Base-by-base conservation (phyloP, 2,888 invertebrate species). In the Phoronis australis region DNA sequence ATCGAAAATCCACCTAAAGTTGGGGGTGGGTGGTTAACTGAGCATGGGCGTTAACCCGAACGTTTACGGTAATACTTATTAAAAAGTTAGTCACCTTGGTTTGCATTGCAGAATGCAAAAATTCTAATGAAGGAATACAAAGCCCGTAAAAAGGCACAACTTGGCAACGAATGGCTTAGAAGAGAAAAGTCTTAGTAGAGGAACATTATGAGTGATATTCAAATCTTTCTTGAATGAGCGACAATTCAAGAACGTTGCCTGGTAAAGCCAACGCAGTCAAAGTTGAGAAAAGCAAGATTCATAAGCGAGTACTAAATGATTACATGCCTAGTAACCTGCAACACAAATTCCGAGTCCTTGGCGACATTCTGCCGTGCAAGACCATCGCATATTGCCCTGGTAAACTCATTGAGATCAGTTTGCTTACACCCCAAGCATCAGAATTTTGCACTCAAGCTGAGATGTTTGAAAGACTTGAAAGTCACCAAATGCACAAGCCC, bases 241-340 rank as follows among this genome's bases (percentile, higher is more conserved):
- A 51, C 42, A 54, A 51, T 37, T 51, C 50, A 9, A 24, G 45
- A 18, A 26, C 43, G 12, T 22, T 49, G n/a, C 54, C 49, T 4
- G 52, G 50, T 15, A 51, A 57, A 31, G 48, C 35, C 22, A 48
- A 56, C 45, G 35, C 48, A 12, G 42, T 48, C 23, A 55, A 55
- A 38, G 46, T 50, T 24, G 48, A 42, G 18, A 51, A 39, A 1
- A 31, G 3, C 2, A 47, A 47, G 27, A 22, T 18, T 18, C 49
- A 56, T 24, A 54, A 54, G 38, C 35, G 48, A 15, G 45, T 56
- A 1, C 25, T 56, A 12, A 51, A 51, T 42, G 56, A 54, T 42
- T 54, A 47, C 21, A 44, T 52, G 52, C 45, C n/a, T n/a, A n/a
- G 48, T 37, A 52, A 44, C 26, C 35, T 52, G 4, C 56, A 54